phyloP scores from a whole-genome alignment of 2,888 invertebrate genomes.

The Pseudoips prasinana region DNA sequence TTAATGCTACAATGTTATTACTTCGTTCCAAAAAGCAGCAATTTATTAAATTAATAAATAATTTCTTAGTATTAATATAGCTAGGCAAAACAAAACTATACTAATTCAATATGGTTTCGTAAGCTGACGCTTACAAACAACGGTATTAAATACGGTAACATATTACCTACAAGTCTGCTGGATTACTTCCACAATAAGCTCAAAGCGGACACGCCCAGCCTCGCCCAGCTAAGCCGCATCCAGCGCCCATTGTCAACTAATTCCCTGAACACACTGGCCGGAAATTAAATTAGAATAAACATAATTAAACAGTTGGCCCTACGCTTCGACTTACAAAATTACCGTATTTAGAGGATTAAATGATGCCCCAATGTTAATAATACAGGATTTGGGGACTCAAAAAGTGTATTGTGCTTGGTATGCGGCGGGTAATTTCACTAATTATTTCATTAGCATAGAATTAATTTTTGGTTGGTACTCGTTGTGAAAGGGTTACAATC shows the following conservation, averaged over 20 bases:
- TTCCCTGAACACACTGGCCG: constrained; percentile 45
- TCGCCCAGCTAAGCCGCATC: constrained; percentile 1
- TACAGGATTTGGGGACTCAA: constrained; percentile 45
- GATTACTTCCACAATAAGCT: too few relatives aligned
- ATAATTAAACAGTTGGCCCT: constrained; percentile 66
- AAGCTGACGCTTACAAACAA: too few relatives aligned
- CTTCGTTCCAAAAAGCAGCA: too few relatives aligned
- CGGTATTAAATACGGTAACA: too few relatives aligned
- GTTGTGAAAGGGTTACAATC: constrained; percentile 3
- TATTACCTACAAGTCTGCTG: too few relatives aligned
- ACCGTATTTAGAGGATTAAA: constrained; percentile 56
- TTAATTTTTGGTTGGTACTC: constrained; percentile 30
- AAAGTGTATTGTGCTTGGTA: constrained; percentile 44
- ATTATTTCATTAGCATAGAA: constrained; percentile 57
- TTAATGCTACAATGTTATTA: too few relatives aligned
- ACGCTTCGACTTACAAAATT: constrained; percentile 59
- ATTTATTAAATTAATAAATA: too few relatives aligned
- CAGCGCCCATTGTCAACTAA: constrained; percentile 23
- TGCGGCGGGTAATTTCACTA: constrained; percentile 44
- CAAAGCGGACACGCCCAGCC: constrained; percentile 5
- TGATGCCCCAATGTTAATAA: constrained; percentile 52
- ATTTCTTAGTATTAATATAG: too few relatives aligned
- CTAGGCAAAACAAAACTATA: too few relatives aligned
- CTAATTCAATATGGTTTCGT: too few relatives aligned
- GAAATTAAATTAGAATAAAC: constrained; percentile 71